These are phyloP conservation scores for Adelognathus sp. DNA, from an alignment of 2,888 invertebrate genomes.

Conservation along the genomic window DNA sequence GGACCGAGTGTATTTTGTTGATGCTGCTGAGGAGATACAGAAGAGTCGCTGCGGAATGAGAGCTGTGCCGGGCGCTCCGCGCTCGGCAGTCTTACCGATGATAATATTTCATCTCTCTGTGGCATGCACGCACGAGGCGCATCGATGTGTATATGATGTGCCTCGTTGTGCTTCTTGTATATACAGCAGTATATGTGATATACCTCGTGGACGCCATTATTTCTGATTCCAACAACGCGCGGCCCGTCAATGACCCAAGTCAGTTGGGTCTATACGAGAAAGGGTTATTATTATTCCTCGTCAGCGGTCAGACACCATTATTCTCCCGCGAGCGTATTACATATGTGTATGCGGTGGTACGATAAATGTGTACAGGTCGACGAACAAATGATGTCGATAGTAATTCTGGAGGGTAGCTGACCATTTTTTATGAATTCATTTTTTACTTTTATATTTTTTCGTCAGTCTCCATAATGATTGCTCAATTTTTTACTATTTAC, in stretches of 20 bases:
- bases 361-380: too few species aligned
- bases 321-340: constrained; percentile 48
- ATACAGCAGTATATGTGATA: constrained; percentile 21
- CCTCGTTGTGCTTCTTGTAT: constrained; percentile 43
- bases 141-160: constrained; percentile 14
- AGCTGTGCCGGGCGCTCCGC: neutral
- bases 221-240: constrained; percentile 49
- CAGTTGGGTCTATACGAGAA: constrained; percentile 53
- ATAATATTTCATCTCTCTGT: constrained; percentile 57
- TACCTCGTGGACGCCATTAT: constrained; percentile 54
- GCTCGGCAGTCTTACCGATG: constrained; percentile 37
- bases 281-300: constrained; percentile 64
- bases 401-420: too few species aligned
- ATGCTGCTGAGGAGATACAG: neutral
- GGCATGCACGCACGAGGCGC: constrained; percentile 9
- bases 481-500: too few species aligned
- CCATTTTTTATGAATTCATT: too few species aligned
- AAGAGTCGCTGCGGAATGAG: neutral
- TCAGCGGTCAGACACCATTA: constrained; percentile 61
- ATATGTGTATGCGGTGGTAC: constrained; percentile 16
- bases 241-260: constrained; percentile 61
- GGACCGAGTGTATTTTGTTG: constrained; percentile 19
- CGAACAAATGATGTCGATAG: too few species aligned
- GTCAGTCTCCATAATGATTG: too few species aligned
- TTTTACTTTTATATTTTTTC: too few species aligned